phyloP scores from a whole-genome alignment of 2,113 vertebrate genomes.

The Crypturellus undulatus region DNA sequence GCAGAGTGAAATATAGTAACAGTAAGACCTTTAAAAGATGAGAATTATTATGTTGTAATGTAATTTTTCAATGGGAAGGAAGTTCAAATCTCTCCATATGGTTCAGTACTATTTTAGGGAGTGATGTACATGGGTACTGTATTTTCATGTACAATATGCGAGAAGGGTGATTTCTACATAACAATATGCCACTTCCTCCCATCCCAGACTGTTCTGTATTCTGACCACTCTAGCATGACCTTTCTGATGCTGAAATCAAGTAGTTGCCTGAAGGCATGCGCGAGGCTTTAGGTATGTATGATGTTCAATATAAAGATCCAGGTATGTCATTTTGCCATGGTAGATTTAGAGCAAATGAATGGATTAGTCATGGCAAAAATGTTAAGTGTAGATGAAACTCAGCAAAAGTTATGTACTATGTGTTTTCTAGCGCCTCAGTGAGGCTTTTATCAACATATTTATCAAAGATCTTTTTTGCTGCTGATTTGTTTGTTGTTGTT shows the following conservation, averaged over 20 bases:
- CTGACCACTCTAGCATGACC: slow-evolving; percentile 35
- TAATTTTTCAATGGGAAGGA: background rate
- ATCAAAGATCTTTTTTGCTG: background rate
- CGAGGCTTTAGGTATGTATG: slow-evolving; percentile 31
- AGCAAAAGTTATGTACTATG: background rate
- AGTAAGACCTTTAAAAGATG: background rate
- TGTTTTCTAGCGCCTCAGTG: background rate
- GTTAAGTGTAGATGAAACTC: slow-evolving; percentile 16
- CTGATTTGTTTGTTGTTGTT: background rate
- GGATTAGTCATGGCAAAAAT: slow-evolving; percentile 55
- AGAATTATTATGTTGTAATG: background rate
- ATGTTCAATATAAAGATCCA: slow-evolving; percentile 10
- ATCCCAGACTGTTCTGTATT: background rate
- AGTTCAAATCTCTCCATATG: slow-evolving; percentile 42
- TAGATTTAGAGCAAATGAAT: slow-evolving; percentile 44
- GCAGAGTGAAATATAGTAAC: background rate
- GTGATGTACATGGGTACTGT: background rate
- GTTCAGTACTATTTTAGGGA: slow-evolving; percentile 48
- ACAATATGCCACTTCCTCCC: slow-evolving; percentile 21
- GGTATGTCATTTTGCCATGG: background rate
- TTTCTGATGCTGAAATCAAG: slow-evolving; percentile 49
- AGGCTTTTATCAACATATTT: background rate
- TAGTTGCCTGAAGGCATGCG: background rate
- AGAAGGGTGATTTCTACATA: slow-evolving; percentile 43
- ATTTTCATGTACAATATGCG: slow-evolving; percentile 17